A percentile compares a stretch with the other conserved stretches of the same genome.
phyloP scores from a whole-genome alignment of 2,888 invertebrate species.

The Zelleria hepariella region DNA sequence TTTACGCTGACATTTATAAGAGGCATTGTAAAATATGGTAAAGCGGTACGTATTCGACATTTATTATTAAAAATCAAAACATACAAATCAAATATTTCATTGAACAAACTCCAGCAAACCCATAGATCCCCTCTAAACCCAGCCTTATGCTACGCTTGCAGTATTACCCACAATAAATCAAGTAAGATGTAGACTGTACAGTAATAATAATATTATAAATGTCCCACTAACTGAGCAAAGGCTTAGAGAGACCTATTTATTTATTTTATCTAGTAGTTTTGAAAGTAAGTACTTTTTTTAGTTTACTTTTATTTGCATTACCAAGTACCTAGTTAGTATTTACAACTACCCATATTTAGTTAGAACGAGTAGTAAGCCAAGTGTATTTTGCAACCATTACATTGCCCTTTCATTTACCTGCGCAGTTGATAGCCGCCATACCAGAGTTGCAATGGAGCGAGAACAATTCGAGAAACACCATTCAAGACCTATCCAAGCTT shows the following conservation, averaged over 20 bases:
- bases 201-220: too few relatives aligned
- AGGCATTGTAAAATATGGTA: neutral
- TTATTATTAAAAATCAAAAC: neutral
- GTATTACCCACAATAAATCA: too few relatives aligned
- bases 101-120: neutral
- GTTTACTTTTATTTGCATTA: too few relatives aligned
- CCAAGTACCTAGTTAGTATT: neutral
- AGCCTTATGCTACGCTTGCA: too few relatives aligned
- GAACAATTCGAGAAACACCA: conserved; percentile 48
- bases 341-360: too few relatives aligned
- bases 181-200: too few relatives aligned
- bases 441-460: conserved; percentile 59
- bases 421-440: conserved; percentile 48
- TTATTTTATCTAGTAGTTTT: neutral
- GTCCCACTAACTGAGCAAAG: too few relatives aligned
- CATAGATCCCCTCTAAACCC: neutral
- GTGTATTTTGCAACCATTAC: neutral
- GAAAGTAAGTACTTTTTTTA: neutral
- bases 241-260: too few relatives aligned
- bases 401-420: neutral
- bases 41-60: neutral
- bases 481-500: conserved; percentile 49
- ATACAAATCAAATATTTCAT: neutral
- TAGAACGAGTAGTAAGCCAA: neutral
- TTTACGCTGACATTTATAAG: neutral